Evolutionary conservation across 1,140 invertebrate genomes (phyloP), one percentile per base, ranked within the genome.

Genomic region (Maconellicoccus hirsutus): DNA sequence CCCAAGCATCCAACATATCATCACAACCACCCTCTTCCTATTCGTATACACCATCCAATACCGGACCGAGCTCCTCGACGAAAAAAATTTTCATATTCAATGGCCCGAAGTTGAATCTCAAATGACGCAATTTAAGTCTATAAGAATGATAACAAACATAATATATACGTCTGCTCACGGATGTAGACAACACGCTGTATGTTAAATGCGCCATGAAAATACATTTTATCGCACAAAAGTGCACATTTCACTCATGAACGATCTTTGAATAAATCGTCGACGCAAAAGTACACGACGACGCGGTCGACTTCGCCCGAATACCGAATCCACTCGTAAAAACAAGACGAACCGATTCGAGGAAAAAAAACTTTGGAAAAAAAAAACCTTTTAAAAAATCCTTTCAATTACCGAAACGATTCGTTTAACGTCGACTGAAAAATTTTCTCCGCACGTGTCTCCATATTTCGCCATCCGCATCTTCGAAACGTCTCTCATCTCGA

Each of bases 221-320:
- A 66, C 61, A 66, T 66, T 66, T 66, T 66, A 66, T 66, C 61
- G 22, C 25, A 66, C 61, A 66, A 66, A 66, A 66, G 61, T 66
- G 61, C 61, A 66, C 61, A 26, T 66, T 66, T 66, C 25, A 66
- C 25, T 26, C 61, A 66, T 66, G 61, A 66, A 66, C 61, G 61
- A 66, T 16, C 25, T 66, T 26, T 66, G 25, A 66, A 66, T 66
- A 66, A 66, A 66, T 26, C 61, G 61, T 66, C 25, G n/a, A 61
- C 7, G 19, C 7, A 66, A 66, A 66, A 25, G 19, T 16, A 66
- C 3, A 22, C 21, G 25, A 66, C 2, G 19, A 66, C 2, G 16
- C 22, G 25, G 25, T n/a, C n/a, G n/a, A n/a, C n/a, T n/a, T n/a
- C n/a, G 22, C 1, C 3, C 61, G 21, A 23, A 25, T n/a, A 25